Evolutionary conservation across 1,140 invertebrate genomes (phyloP).

Genomic region (Hermetia illucens): DNA sequence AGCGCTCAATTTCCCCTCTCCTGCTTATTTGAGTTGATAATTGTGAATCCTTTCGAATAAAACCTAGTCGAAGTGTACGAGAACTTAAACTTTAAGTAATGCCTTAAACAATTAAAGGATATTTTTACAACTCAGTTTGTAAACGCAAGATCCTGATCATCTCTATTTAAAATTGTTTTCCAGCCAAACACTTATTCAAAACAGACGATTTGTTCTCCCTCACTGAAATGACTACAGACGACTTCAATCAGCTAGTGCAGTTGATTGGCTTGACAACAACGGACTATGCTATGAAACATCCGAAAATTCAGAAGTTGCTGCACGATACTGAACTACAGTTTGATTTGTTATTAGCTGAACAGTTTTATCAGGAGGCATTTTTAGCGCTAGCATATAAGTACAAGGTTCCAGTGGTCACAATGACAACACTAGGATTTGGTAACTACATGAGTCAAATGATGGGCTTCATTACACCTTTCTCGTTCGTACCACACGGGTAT

Average conservation of each 20-base stretch:
- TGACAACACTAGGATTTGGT: constrained; percentile 21
- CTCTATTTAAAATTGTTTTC: background rate
- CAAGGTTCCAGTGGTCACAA: constrained; percentile 24
- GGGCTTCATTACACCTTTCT: constrained; percentile 24
- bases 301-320: constrained; percentile 28
- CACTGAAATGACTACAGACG: constrained; percentile 18
- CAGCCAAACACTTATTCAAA: constrained; percentile 20
- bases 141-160: too few species aligned
- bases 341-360: constrained; percentile 30
- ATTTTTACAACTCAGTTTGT: background rate
- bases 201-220: constrained; percentile 21
- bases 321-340: constrained; percentile 20
- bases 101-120: background rate
- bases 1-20: too few species aligned
- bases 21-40: too few species aligned
- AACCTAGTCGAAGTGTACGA: too few species aligned
- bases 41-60: too few species aligned
- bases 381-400: constrained; percentile 27
- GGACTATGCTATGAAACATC: constrained; percentile 22
- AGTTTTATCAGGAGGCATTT: constrained; percentile 29
- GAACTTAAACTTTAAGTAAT: too few species aligned
- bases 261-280: constrained; percentile 21
- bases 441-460: constrained; percentile 27
- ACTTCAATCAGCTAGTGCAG: constrained; percentile 22
- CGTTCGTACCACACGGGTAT: constrained; percentile 25